These are phyloP conservation scores for Oreohelix idahoensis DNA, from an alignment of 1,140 invertebrate species.

Conservation along the genomic window DNA sequence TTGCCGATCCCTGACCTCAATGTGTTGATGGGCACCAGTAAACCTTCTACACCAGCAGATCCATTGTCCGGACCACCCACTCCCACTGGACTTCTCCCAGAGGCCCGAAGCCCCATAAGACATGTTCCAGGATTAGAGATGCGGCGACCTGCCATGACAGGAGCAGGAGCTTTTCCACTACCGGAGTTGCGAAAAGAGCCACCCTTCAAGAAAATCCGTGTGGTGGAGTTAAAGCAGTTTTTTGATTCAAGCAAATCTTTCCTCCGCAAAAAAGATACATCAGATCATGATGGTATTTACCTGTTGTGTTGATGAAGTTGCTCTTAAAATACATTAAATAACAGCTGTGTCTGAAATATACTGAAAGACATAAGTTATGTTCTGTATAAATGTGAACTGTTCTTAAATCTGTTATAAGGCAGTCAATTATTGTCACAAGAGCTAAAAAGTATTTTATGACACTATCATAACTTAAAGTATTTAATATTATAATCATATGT, in stretches of 20 bases:
- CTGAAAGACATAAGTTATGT: too few species aligned
- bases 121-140: slow-evolving; percentile 34
- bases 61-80: slow-evolving; percentile 11
- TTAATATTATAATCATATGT: too few species aligned
- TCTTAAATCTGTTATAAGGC: too few species aligned
- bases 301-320: background rate
- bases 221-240: slow-evolving; percentile 62
- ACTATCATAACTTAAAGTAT: too few species aligned
- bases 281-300: slow-evolving; percentile 37
- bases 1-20: slow-evolving; percentile 94
- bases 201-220: slow-evolving; percentile 64
- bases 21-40: slow-evolving; percentile 72
- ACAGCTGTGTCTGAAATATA: too few species aligned
- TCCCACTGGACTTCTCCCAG: slow-evolving; percentile 26
- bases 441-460: too few species aligned
- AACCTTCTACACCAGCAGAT: slow-evolving; percentile 39
- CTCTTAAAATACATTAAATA: too few species aligned
- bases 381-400: too few species aligned
- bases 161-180: background rate
- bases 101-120: slow-evolving; percentile 18
- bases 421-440: too few species aligned
- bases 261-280: slow-evolving; percentile 50
- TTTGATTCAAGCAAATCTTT: slow-evolving; percentile 57
- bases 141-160: slow-evolving; percentile 30
- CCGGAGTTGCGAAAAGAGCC: slow-evolving; percentile 55